Conservation (phyloP, 2,888 invertebrate species). For the Hydriomena furcata region DNA sequence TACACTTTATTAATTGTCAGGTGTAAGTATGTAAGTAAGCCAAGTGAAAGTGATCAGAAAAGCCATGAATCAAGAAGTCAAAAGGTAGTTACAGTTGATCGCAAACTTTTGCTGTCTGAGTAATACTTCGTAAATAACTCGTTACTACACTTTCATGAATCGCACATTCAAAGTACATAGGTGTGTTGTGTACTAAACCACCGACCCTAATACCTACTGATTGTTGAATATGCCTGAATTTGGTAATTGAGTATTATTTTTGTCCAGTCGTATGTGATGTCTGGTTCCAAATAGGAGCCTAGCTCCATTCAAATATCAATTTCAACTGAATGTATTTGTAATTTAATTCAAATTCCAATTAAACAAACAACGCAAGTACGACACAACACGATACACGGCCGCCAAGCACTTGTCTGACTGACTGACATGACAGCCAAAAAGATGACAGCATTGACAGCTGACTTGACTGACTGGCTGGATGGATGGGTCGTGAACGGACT, state of each 20-base stretch:
- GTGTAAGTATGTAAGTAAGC: conserved; percentile 1
- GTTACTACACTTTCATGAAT: conserved; percentile 1
- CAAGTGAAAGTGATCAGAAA: conserved; percentile 20
- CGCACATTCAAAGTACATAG: conserved; percentile 4
- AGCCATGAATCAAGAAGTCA: background rate
- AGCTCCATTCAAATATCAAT: no score
- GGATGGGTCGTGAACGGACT: no score
- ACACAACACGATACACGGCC: no score
- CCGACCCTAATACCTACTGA: background rate
- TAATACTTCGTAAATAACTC: background rate
- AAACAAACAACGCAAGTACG: no score
- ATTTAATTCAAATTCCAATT: no score
- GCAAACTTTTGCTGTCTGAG: background rate
- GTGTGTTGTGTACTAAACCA: conserved; percentile 7
- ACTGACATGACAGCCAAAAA: no score
- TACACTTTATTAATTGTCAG: background rate
- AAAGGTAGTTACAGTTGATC: background rate
- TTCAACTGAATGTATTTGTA: no score
- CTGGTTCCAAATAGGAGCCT: no score
- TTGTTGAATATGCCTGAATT: background rate
- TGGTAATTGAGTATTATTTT: background rate
- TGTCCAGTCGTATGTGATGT: no score
- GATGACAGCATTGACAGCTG: no score
- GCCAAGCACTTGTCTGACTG: no score
- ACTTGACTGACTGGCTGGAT: no score